These are phyloP conservation scores for Nothocercus nigrocapillus DNA, from an alignment of 2,113 vertebrate genomes.

Conservation along the genomic window DNA sequence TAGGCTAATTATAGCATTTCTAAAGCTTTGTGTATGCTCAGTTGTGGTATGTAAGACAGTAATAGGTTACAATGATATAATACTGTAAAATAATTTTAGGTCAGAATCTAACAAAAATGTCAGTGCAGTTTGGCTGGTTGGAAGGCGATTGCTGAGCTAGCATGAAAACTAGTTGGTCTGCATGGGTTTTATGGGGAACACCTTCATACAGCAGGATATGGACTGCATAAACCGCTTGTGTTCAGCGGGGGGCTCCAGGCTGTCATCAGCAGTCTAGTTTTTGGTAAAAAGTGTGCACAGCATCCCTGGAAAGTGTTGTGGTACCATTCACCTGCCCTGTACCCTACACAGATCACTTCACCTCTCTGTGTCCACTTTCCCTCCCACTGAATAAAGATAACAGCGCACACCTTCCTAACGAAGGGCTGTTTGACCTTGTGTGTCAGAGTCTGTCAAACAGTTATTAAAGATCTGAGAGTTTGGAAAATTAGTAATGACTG, in stretches of 20 bases:
- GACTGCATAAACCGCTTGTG: neutral
- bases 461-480: neutral
- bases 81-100: neutral
- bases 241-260: neutral
- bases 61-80: accelerated
- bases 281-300: neutral
- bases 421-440: accelerated
- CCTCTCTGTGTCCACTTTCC: neutral
- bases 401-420: neutral
- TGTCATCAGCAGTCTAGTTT: neutral
- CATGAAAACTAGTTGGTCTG: neutral
- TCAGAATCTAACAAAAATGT: neutral
- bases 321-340: accelerated
- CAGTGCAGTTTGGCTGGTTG: neutral
- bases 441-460: neutral
- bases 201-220: neutral
- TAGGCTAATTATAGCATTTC: neutral
- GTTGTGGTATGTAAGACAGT: neutral
- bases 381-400: neutral
- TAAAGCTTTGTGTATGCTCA: neutral
- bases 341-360: neutral
- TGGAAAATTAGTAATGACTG: neutral
- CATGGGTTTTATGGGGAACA: neutral
- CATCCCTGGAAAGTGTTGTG: neutral
- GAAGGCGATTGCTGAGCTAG: neutral